Conservation (phyloP, 2,113 vertebrate species). For the Rhineura floridana region DNA sequence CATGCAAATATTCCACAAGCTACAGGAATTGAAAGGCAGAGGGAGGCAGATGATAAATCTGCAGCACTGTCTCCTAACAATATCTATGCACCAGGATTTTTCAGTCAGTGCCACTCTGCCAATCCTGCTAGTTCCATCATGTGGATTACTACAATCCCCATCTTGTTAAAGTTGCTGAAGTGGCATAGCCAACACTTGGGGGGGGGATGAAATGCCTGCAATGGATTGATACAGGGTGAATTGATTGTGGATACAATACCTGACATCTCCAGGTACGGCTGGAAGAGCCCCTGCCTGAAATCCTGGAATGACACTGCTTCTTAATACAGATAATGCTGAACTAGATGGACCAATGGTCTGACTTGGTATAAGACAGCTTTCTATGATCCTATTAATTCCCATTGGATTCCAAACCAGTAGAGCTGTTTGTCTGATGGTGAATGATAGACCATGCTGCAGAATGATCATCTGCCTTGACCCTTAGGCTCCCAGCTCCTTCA, state of each 20-base stretch:
- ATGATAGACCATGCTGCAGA: background rate
- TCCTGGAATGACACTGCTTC: no score
- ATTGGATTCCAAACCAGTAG: background rate
- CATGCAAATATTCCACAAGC: background rate
- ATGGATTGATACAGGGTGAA: background rate
- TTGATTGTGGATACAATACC: background rate
- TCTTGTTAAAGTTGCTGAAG: background rate
- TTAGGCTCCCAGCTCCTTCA: background rate
- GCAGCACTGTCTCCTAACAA: background rate
- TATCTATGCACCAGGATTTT: background rate
- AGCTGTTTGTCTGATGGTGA: background rate
- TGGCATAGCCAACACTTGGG: background rate
- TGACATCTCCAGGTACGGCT: no score
- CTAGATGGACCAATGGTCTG: no score
- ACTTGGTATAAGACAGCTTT: no score
- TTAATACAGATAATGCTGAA: no score
- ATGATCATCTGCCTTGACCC: background rate
- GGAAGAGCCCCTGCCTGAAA: no score
- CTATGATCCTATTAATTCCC: no score
- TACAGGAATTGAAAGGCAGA: background rate
- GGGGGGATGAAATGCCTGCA: background rate
- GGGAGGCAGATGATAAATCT: no score
- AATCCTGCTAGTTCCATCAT: background rate
- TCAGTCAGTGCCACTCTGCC: background rate
- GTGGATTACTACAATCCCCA: background rate